Evolutionary conservation across 2,113 vertebrate genomes (phyloP), one percentile per base, ranked within the genome.

Genomic region (Microcebus tavaratra): DNA sequence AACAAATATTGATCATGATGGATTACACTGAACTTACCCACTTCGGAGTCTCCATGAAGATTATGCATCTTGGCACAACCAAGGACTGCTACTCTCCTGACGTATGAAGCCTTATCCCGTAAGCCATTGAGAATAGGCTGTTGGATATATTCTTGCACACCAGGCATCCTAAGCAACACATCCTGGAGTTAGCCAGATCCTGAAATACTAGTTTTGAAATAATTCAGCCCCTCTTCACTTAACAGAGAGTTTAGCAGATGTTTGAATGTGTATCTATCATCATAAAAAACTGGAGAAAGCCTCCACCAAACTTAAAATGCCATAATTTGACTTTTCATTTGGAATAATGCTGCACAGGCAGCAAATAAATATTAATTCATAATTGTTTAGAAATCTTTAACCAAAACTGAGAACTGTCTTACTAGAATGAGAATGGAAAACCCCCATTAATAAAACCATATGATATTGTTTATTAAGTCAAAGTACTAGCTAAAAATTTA

Each of bases 51-150:
- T 2, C 99, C 99, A 4, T 99, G 99, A 72, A 99, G 99, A 88
- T 98, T 99, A 97, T 99, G 98, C 96, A 99, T 98, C 98, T 99
- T 99, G 90, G 99, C 99, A 95, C 99, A 99, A 94, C 99, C 99
- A 2, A 99, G 99, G 59, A 99, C 99, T 0, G 99, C 99, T 13
- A 99, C 99, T 73, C 99, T 99, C 14, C 99, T 98, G 50, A 99
- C 99, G 78, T 99, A 99, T 10, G 99, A 99, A 0, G 99, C 99
- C 96, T 99, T 99, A 98, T 99, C 99, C 96, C 99, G 98, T 80
- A 99, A 98, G 36, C 99, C 99, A 13, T 75, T 99, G 45, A 99
- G 98, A 45, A 99, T 96, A 6, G 99, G 99, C 98, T 99, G 99
- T 96, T 99, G 99, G 96, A 99, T 98, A 88, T 99, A 99, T 94